Evolutionary conservation across 2,888 invertebrate species (phyloP).

Genomic region (Esperia sulphurella): DNA sequence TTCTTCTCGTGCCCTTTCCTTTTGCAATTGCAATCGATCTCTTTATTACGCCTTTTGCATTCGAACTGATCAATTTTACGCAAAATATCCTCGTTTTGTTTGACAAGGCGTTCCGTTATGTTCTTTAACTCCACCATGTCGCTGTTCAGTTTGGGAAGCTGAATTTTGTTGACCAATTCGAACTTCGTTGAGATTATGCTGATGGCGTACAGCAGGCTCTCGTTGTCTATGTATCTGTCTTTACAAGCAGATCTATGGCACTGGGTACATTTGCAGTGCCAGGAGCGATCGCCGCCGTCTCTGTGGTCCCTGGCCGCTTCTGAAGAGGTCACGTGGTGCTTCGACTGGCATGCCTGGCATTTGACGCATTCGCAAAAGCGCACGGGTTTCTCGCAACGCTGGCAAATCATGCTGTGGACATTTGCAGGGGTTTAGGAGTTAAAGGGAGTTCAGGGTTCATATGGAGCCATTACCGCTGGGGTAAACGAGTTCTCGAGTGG

Average conservation of each 20-base stretch:
- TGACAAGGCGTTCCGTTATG: slow-evolving; percentile 39
- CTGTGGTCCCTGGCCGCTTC: slow-evolving; percentile 21
- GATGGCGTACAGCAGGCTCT: slow-evolving; percentile 31
- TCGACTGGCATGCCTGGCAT: slow-evolving; percentile 40
- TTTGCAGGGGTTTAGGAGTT: no score
- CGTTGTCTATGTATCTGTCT: slow-evolving; percentile 21
- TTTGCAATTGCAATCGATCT: slow-evolving; percentile 11
- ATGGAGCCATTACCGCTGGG: no score
- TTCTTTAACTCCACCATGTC: slow-evolving; percentile 48
- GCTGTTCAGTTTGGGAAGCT: slow-evolving; percentile 52
- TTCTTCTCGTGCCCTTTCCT: slow-evolving; percentile 21
- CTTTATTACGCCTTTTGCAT: background rate
- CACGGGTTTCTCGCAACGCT: slow-evolving; percentile 39
- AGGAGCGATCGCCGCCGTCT: slow-evolving; percentile 41
- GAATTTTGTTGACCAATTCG: slow-evolving; percentile 58
- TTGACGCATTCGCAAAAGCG: slow-evolving; percentile 36
- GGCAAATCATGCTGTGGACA: slow-evolving; percentile 39
- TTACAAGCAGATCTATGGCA: slow-evolving; percentile 37
- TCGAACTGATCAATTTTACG: slow-evolving; percentile 39
- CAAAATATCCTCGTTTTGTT: slow-evolving; percentile 53
- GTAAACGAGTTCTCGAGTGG: no score
- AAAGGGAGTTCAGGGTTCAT: no score
- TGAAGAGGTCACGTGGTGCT: slow-evolving; percentile 34
- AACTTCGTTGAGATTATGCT: slow-evolving; percentile 48
- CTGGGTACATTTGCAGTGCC: slow-evolving; percentile 49